Evolutionary conservation across 2,888 invertebrate species (phyloP).

Genomic region (Oxystoma pomonae): DNA sequence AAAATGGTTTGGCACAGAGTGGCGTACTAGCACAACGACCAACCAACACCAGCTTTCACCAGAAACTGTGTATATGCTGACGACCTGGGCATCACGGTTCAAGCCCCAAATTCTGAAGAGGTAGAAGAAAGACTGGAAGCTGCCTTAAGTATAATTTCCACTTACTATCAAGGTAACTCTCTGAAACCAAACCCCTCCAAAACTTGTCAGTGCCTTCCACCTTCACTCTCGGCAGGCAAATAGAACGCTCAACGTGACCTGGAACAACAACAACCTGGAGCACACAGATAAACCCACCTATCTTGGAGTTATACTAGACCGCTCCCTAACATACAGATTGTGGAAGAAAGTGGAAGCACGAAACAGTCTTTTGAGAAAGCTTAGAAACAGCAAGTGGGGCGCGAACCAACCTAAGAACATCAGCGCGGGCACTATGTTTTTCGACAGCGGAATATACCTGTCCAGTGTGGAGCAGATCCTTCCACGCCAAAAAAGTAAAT

Average conservation of each 20-base stretch:
- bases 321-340: too few species aligned
- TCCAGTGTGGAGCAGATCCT: constrained; percentile 8
- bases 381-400: background rate
- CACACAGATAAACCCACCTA: background rate
- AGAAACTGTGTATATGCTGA: background rate
- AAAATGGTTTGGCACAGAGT: background rate
- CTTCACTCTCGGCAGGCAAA: too few species aligned
- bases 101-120: background rate
- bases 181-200: background rate
- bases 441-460: constrained; percentile 5
- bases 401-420: background rate
- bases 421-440: too few species aligned
- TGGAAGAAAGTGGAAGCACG: background rate
- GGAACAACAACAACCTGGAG: too few species aligned
- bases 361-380: too few species aligned
- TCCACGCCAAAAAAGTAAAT: too few species aligned
- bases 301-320: background rate
- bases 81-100: too few species aligned
- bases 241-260: too few species aligned
- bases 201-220: background rate
- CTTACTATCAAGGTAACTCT: background rate
- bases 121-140: background rate
- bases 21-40: background rate
- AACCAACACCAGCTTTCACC: background rate
- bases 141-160: too few species aligned